A percentile compares a stretch with the other conserved stretches of the same genome.
These are phyloP conservation scores for Lepus timidus DNA, from an alignment of 2,113 vertebrate species.

Conservation along the genomic window DNA sequence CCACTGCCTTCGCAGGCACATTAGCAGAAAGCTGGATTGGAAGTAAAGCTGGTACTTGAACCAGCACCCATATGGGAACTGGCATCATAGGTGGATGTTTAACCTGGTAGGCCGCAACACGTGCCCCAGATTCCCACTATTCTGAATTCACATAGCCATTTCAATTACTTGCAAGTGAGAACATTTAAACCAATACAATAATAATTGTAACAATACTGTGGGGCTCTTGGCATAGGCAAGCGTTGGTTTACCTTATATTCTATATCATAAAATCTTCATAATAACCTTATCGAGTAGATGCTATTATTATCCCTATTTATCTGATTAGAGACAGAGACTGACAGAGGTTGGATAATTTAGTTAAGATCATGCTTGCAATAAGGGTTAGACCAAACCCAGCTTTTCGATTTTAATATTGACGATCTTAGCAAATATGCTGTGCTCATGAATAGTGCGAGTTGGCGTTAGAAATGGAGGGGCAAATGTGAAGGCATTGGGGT, in stretches of 20 bases:
- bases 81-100: too few species aligned
- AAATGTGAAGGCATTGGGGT: not conserved
- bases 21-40: too few species aligned
- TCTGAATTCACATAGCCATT: not conserved
- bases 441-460: not conserved
- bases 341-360: slow-evolving; percentile 47
- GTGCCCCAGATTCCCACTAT: not conserved
- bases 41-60: too few species aligned
- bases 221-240: not conserved
- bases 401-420: not conserved
- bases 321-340: slow-evolving; percentile 3
- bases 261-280: not conserved
- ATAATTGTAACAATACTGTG: not conserved
- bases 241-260: not conserved
- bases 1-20: too few species aligned
- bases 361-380: not conserved
- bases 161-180: slow-evolving; percentile 12
- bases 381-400: not conserved
- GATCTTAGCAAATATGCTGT: not conserved
- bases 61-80: too few species aligned
- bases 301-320: not conserved
- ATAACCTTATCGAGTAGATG: not conserved
- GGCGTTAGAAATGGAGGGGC: not conserved
- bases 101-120: too few species aligned
- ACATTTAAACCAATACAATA: not conserved